Percentiles rank a stretch among this genome's conserved stretches.
Conservation (phyloP, 2,888 invertebrate species). For the Troides oblongomaculatus region DNA sequence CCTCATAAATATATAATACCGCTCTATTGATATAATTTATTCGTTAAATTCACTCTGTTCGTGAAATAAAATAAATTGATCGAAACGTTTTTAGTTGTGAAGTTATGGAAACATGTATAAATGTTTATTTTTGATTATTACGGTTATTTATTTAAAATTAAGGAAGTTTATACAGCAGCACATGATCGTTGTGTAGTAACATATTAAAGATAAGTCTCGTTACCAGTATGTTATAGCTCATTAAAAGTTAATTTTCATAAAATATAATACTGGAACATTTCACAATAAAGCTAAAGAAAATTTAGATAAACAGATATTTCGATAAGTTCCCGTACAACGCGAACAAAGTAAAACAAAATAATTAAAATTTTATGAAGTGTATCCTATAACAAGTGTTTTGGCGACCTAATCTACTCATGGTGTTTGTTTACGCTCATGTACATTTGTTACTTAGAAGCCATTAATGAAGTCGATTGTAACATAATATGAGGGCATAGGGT, state of each 20-base stretch:
- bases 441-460: neutral
- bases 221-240: too few species aligned
- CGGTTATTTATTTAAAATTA: too few species aligned
- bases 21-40: neutral
- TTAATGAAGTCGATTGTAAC: neutral
- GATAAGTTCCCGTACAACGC: neutral
- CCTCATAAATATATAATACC: neutral
- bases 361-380: neutral
- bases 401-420: conserved; percentile 3
- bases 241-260: too few species aligned
- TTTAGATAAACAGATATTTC: too few species aligned
- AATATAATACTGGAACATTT: too few species aligned
- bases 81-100: too few species aligned
- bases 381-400: conserved; percentile 1
- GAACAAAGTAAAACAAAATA: neutral
- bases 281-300: too few species aligned
- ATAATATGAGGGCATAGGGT: neutral
- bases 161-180: too few species aligned
- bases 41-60: neutral
- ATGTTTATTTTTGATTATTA: too few species aligned
- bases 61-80: neutral
- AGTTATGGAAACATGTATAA: too few species aligned
- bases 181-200: too few species aligned
- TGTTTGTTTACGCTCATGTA: neutral
- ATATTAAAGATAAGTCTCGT: too few species aligned